Base-by-base conservation (phyloP, 2,113 vertebrate species). In the Sylvia atricapilla region DNA sequence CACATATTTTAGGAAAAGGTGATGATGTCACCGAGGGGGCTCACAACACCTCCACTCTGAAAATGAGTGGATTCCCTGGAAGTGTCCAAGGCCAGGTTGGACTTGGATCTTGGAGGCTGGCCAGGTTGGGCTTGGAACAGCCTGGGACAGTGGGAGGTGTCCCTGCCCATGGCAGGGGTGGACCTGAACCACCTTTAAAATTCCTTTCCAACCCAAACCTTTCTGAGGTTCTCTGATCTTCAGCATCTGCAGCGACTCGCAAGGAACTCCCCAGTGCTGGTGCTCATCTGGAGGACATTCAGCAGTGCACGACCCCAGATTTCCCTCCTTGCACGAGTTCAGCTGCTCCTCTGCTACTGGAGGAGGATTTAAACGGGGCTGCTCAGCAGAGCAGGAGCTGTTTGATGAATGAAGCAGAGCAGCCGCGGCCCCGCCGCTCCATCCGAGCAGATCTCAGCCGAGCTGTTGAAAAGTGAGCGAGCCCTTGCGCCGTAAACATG, bases 381-480 rank as follows among this genome's bases (percentile, higher is more conserved):
- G 44, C 76, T 94, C 82, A 24, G 20, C 82, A 13, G 21, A 72
- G 91, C 1, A 27, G 92, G 66, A 94, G 72, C 79, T 27, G 31
- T 64, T 31, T 95, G 95, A 96, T 94, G 92, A 89, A 96, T 93
- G 83, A 94, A 94, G 76, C 15, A 86, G 55, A 47, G 79, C 93
- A 96, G 94, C 68, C 47, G 2, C 31, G 14, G 33, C 78, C 80
- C 78, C 85, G 6, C 75, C 30, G 87, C 75, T 52, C 93, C 85
- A 53, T 92, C 83, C 7, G 0, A 46, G 64, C 52, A 25, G 78
- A 55, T 67, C 77, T 49, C 27, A 95, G 79, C 4, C 13, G 28
- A 94, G 88, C 73, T 94, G 95, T 86, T 97, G 94, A 96, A 90
- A 96, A 91, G 90, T 37, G 55, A 94, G 90, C 78, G 23, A 93